Conservation (phyloP, 2,797 vertebrate genomes). For the Ptychadena robeensis region DNA sequence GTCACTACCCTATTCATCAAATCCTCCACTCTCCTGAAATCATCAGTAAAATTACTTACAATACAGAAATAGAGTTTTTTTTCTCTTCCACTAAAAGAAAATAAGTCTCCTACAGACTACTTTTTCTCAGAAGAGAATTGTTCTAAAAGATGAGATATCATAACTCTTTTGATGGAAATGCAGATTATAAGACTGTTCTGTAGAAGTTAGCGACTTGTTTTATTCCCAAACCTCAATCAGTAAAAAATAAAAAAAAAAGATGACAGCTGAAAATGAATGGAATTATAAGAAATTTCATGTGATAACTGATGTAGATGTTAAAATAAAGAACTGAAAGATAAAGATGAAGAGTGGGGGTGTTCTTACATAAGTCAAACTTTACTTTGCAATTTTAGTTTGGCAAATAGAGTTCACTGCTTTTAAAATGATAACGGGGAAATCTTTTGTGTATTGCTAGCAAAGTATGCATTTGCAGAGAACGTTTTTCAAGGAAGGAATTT, state of each 20-base stretch:
- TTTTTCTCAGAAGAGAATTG: constrained; percentile 72
- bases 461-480: not conserved
- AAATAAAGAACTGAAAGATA: constrained; percentile 66
- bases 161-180: constrained; percentile 70
- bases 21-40: constrained; percentile 45
- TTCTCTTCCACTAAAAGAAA: constrained; percentile 53
- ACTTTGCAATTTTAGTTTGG: constrained; percentile 69
- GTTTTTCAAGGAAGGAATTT: not conserved
- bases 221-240: constrained; percentile 74
- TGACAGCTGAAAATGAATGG: constrained; percentile 67
- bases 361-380: constrained; percentile 63
- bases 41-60: constrained; percentile 64
- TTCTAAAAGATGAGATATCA: constrained; percentile 73
- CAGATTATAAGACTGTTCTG: constrained; percentile 68
- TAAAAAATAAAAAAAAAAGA: constrained; percentile 72
- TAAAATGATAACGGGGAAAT: constrained; percentile 61
- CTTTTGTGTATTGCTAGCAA: not conserved
- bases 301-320: constrained; percentile 66
- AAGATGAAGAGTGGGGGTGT: constrained; percentile 11
- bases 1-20: constrained; percentile 51
- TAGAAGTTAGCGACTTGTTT: constrained; percentile 71
- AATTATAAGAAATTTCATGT: constrained; percentile 70
- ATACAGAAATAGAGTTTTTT: constrained; percentile 65
- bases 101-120: constrained; percentile 68
- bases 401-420: constrained; percentile 63